Evolutionary conservation across 2,888 invertebrate genomes (phyloP).

Genomic region (Drosophila putrida): DNA sequence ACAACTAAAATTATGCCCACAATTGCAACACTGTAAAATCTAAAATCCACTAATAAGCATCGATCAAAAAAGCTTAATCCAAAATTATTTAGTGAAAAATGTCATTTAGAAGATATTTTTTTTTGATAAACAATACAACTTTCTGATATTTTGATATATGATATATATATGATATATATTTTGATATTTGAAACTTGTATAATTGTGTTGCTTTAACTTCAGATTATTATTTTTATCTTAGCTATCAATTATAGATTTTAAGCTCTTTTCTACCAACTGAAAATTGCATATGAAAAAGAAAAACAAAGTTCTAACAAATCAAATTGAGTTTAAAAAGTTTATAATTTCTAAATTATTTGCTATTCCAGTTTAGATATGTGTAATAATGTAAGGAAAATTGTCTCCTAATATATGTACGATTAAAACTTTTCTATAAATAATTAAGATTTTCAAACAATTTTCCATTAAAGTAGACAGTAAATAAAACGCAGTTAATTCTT

Average conservation of each 20-base stretch:
- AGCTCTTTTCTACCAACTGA: too few relatives aligned
- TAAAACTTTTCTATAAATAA: not conserved
- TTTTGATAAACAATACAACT: not conserved
- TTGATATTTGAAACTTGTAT: too few relatives aligned
- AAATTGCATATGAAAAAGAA: too few relatives aligned
- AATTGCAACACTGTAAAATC: slow-evolving; percentile 21
- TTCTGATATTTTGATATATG: not conserved
- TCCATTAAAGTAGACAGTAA: not conserved
- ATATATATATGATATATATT: too few relatives aligned
- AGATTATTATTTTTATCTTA: not conserved
- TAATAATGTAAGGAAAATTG: too few relatives aligned
- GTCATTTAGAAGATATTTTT: not conserved
- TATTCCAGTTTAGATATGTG: too few relatives aligned
- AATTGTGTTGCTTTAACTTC: not conserved
- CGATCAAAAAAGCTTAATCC: not conserved
- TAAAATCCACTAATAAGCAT: slow-evolving; percentile 17
- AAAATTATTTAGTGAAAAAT: not conserved
- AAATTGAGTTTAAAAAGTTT: too few relatives aligned
- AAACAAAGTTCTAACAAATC: too few relatives aligned
- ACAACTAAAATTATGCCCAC: slow-evolving; percentile 24
- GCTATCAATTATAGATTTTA: not conserved
- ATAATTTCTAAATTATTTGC: too few relatives aligned
- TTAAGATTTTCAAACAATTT: not conserved
- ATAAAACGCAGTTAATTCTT: not conserved
- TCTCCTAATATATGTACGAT: too few relatives aligned